Evolutionary conservation across 2,113 vertebrate species (phyloP), one percentile per base, ranked within the genome.

Genomic region (Passer montanus): DNA sequence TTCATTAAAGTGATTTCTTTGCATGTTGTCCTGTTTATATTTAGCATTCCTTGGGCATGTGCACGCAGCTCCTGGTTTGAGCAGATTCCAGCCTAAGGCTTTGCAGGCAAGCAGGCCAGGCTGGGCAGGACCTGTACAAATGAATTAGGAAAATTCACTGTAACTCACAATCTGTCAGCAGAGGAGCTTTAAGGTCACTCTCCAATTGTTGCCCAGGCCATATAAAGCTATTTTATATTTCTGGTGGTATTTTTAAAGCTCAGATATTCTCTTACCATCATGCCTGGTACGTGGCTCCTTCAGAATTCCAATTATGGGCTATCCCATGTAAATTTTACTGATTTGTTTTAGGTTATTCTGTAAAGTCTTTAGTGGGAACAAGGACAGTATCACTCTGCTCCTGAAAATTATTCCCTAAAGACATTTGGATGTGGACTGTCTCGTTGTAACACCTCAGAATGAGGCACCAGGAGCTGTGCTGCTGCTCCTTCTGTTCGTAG

Each of bases 71-170:
- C 56, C 59, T 68, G 77, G 59, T 41, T 68, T 33, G 63, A 87
- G 74, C 60, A 58, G 62, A 50, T 93, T 91, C 49, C 66, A 89
- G 91, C 91, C 91, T 83, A 50, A 76, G 87, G 84, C 84, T 95
- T 59, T 87, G 89, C 41, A 37, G 47, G 80, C 64, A 64, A 59
- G 19, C 8, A 79, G 72, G 35, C 64, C 37, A 21, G 60, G 39
- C 14, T 60, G 68, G 77, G 84, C 12, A 84, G 87, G 73, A 72
- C 59, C 80, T 94, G 83, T 72, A 9, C 30, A 4, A 14, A 22
- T 43, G 70, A 94, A 92, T 94, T 66, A 79, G 62, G 16, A 81
- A 78, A 91, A 79, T 7, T 68, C 77, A 52, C 74, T 79, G 47
- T 41, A 59, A n/a, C 46, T 83, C 58, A 6, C 74, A 87, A 35